A percentile compares a stretch with the other conserved stretches of the same genome.
These are phyloP conservation scores for Aythya fuligula DNA, from an alignment of 2,797 vertebrate species.

Conservation along the genomic window DNA sequence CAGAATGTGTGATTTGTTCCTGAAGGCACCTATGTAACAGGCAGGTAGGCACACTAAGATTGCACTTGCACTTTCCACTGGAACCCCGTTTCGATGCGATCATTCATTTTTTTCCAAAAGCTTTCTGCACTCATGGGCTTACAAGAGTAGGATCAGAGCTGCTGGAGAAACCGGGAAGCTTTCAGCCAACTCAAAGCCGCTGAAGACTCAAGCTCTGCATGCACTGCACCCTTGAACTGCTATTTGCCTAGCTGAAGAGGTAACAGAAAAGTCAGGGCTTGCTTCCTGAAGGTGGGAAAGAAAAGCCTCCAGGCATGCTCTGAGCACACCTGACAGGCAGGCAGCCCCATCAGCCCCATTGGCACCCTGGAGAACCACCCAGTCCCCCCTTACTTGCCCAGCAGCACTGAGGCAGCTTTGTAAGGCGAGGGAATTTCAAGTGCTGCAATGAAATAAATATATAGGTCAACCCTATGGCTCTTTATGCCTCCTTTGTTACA, in stretches of 20 bases:
- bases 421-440: background rate
- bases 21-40: background rate
- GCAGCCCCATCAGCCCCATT: background rate
- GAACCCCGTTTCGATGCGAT: background rate
- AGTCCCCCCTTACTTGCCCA: background rate
- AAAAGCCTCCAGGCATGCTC: background rate
- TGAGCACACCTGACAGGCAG: background rate
- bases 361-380: background rate
- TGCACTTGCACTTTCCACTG: background rate
- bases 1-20: background rate
- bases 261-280: background rate
- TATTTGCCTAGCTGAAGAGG: background rate
- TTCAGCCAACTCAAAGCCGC: conserved; percentile 1
- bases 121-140: background rate
- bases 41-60: background rate
- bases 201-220: conserved; percentile 1
- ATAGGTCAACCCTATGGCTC: conserved; percentile 17
- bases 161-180: background rate
- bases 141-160: background rate
- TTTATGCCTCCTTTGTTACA: background rate
- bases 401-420: background rate
- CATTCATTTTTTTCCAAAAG: background rate
- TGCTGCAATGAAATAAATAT: conserved; percentile 23
- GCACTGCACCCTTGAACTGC: background rate
- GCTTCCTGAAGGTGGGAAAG: background rate